Evolutionary conservation across 2,113 vertebrate genomes (phyloP).

Genomic region (Callionymus lyra): DNA sequence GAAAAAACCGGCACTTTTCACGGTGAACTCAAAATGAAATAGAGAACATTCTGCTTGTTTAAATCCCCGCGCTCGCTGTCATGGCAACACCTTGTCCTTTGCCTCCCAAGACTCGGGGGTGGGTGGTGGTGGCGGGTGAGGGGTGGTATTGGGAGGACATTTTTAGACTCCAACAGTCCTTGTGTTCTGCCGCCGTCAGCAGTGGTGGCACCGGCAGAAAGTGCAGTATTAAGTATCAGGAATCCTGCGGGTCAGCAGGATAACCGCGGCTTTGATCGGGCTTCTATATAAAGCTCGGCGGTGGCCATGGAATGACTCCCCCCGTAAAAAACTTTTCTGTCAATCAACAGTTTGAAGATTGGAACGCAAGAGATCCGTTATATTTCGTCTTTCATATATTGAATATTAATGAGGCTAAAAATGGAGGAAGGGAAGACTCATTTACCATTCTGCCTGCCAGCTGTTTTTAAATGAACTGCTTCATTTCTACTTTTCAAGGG

Average conservation of each 20-base stretch:
- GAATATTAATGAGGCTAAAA: conserved; percentile 24
- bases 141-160: conserved; percentile 35
- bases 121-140: too few relatives aligned
- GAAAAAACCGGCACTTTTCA: too few relatives aligned
- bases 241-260: conserved; percentile 30
- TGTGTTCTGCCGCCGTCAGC: conserved; percentile 58
- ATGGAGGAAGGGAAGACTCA: conserved; percentile 1
- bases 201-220: conserved; percentile 40
- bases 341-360: conserved; percentile 13
- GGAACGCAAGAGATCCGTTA: conserved; percentile 3
- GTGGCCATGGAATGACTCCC: too few relatives aligned
- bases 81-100: conserved; percentile 36
- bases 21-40: too few relatives aligned
- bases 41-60: conserved; percentile 6
- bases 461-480: conserved; percentile 14
- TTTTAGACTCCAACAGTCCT: conserved; percentile 47
- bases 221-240: conserved; percentile 40
- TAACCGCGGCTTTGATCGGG: too few relatives aligned
- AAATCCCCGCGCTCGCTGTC: conserved; percentile 24
- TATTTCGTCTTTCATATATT: conserved; percentile 1
- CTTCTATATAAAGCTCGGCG: conserved; percentile 16
- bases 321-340: neutral
- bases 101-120: conserved; percentile 35
- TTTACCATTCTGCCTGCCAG: neutral
- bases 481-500: neutral